Conservation (phyloP, 2,797 vertebrate genomes). For the Hafferia zeledoni region DNA sequence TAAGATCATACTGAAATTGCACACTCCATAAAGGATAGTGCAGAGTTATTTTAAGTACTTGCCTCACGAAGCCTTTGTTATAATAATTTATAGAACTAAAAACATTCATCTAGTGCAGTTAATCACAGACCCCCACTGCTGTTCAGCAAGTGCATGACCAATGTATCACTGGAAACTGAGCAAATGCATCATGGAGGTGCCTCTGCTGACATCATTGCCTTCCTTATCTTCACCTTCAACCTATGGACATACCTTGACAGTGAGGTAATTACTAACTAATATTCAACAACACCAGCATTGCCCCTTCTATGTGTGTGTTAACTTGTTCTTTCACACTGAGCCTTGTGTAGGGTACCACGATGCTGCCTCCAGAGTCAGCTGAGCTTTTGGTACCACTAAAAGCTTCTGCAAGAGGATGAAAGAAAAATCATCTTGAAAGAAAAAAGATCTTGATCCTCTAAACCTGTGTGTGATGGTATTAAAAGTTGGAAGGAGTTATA, state of each 20-base stretch:
- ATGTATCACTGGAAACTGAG: background rate
- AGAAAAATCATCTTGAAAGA: background rate
- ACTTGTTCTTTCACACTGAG: background rate
- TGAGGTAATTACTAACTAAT: background rate
- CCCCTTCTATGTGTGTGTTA: too few species aligned
- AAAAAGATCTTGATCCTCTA: background rate
- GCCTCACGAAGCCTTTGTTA: background rate
- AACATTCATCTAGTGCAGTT: background rate
- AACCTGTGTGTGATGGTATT: background rate
- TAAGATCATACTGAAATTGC: background rate
- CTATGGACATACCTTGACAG: background rate
- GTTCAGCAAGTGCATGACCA: background rate
- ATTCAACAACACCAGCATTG: background rate
- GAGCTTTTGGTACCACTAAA: background rate
- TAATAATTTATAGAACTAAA: background rate
- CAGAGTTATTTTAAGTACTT: background rate
- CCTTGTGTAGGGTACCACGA: background rate
- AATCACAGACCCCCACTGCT: background rate
- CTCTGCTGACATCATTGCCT: background rate
- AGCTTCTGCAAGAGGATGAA: background rate
- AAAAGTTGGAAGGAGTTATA: background rate
- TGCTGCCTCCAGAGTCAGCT: background rate
- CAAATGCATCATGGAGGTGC: background rate
- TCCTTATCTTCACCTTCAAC: background rate
- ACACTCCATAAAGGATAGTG: background rate